Percentiles rank a stretch among this genome's conserved stretches.
Conservation (phyloP, 2,113 vertebrate species). For the Sinocyclocheilus maitianheensis region DNA sequence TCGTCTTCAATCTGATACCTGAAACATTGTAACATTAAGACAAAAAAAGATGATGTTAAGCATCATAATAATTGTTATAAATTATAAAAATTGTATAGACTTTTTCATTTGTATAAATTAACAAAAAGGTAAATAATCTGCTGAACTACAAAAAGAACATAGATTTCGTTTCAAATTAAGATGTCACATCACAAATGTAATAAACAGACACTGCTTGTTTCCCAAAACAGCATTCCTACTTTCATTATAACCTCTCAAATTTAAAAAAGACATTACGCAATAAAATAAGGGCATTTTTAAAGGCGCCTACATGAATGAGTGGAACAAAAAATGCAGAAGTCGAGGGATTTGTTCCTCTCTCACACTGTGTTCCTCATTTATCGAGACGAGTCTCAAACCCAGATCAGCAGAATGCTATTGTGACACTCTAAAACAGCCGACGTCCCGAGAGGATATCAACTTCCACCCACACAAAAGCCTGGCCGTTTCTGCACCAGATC, state of each 20-base stretch:
- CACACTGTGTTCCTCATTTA: conserved; percentile 33
- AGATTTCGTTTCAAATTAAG: not conserved
- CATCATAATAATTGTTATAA: not conserved
- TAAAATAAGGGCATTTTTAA: not conserved
- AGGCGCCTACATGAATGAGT: conserved; percentile 14
- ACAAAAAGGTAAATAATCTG: not conserved
- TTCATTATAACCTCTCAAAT: not conserved
- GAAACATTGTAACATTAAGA: conserved; percentile 15
- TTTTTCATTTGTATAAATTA: not conserved
- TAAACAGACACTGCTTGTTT: not conserved
- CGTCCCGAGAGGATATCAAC: conserved; percentile 56
- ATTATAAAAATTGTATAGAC: not conserved
- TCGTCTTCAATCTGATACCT: conserved; percentile 95
- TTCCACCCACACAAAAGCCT: conserved; percentile 51
- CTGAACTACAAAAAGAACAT: not conserved
- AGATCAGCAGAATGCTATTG: conserved; percentile 52
- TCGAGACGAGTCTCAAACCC: conserved; percentile 41
- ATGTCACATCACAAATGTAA: not conserved
- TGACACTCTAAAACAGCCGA: conserved; percentile 43
- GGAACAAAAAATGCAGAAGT: conserved; percentile 10
- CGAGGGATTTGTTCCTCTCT: conserved; percentile 19
- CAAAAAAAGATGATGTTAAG: not conserved
- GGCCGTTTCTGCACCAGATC: conserved; percentile 39
- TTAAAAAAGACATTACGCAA: not conserved
- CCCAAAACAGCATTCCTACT: not conserved